Evolutionary conservation across 2,797 vertebrate species (phyloP).

Genomic region (Sylvilagus floridanus): DNA sequence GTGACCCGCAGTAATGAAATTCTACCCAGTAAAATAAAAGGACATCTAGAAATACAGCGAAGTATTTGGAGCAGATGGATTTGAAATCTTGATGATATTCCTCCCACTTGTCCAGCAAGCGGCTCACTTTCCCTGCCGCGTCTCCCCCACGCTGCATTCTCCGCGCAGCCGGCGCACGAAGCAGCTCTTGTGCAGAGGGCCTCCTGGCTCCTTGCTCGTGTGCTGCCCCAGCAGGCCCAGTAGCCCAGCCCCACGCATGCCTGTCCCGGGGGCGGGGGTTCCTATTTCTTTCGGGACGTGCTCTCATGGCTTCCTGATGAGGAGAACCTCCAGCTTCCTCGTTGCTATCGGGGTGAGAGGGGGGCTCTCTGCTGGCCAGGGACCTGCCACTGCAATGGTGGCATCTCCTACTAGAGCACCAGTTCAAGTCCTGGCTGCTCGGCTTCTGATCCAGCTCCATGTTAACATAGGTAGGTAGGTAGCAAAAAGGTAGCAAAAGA

Average conservation of each 20-base stretch:
- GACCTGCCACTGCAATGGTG: too few species aligned
- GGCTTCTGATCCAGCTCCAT: too few species aligned
- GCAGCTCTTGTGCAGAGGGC: neutral
- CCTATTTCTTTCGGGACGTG: neutral
- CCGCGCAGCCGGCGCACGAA: neutral
- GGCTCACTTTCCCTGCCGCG: neutral
- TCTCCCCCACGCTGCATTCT: neutral
- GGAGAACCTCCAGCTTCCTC: neutral
- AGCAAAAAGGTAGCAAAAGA: too few species aligned
- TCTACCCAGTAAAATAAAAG: neutral
- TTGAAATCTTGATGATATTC: neutral
- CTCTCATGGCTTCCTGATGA: neutral
- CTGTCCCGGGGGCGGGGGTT: neutral
- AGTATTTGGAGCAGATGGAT: neutral
- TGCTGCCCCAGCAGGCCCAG: neutral
- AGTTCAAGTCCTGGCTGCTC: too few species aligned
- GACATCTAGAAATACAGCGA: conserved; percentile 24
- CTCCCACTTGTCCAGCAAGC: neutral
- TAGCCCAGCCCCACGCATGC: neutral
- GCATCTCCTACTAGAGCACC: too few species aligned
- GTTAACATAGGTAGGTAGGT: too few species aligned
- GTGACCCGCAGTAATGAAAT: neutral
- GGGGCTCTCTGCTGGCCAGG: too few species aligned
- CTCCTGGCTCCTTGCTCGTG: neutral
- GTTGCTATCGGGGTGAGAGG: neutral